A percentile compares a stretch with the other conserved stretches of the same genome.
phyloP scores from a whole-genome alignment of 2,888 invertebrate genomes.

The Athalia cordata region DNA sequence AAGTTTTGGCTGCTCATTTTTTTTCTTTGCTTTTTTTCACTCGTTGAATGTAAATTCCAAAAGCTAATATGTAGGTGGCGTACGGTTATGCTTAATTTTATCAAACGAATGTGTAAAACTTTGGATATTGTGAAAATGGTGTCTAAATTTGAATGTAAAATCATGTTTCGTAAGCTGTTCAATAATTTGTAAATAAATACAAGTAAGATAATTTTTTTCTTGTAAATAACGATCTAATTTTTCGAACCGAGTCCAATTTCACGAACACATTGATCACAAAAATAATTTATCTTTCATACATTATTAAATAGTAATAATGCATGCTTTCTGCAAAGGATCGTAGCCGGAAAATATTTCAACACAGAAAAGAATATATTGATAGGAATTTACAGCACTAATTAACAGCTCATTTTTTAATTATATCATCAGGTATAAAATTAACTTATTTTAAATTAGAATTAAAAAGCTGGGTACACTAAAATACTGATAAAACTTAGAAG shows the following conservation, averaged over 20 bases:
- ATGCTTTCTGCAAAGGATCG: slow-evolving; percentile 12
- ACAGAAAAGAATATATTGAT: slow-evolving; percentile 21
- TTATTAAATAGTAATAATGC: slow-evolving; percentile 31
- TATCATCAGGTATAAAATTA: slow-evolving; percentile 38
- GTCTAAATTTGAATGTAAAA: slow-evolving; percentile 13
- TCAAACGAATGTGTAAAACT: not conserved
- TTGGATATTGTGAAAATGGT: slow-evolving; percentile 12
- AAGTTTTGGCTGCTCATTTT: not conserved
- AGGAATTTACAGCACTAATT: slow-evolving; percentile 10
- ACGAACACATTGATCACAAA: not conserved
- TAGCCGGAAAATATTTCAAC: slow-evolving; percentile 4
- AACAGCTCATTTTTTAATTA: not conserved
- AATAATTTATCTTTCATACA: not conserved
- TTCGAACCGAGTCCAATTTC: not conserved
- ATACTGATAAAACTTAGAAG: slow-evolving; percentile 38
- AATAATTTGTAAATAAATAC: slow-evolving; percentile 38
- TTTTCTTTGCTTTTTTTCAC: not conserved
- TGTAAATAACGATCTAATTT: not conserved
- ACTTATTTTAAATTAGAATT: slow-evolving; percentile 25
- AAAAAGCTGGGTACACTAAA: slow-evolving; percentile 19
- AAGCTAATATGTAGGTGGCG: not conserved
- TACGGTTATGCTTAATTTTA: slow-evolving; percentile 11
- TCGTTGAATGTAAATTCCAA: slow-evolving; percentile 11
- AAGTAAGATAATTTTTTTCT: slow-evolving; percentile 23
- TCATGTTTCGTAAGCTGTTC: slow-evolving; percentile 11